Base-by-base conservation (phyloP, 1,140 invertebrate genomes). In the Zophobas morio region DNA sequence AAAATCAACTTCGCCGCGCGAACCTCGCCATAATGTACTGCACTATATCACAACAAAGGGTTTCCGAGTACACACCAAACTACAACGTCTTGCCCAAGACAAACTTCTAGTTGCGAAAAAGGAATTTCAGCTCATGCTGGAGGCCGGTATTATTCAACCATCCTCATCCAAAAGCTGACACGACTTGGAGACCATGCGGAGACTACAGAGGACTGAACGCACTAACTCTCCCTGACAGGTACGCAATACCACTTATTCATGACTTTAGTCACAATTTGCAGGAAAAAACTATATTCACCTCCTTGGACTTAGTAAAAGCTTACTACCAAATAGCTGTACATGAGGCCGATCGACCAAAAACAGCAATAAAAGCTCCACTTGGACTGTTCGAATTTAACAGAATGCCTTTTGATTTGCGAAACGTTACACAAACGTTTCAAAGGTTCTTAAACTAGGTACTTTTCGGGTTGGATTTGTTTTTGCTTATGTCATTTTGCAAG, bases 131-230 rank as follows among this genome's bases (percentile, higher is more conserved):
- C 20, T 80, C 8, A 76, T 84, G 56, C 6, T 82, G 0, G 8
- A 71, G 20, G 20, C 20, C 20, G 20, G 20, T 20, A 20, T 20
- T 20, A 20, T 20, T 20, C 20, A 20, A 20, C 20, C 20, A 20
- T 20, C 20, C 20, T 20, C 20, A 20, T 20, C 42, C 42, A 2
- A 88, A 89, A 76, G 78, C 81, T 49, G 77, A 81, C 51, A 85
- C 84, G 0, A 76, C 78, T 0, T 86, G 81, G 78, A 73, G 86
- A 35, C 80, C 82, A 0, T 85, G 83, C 74, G 84, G 86, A 0
- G 86, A 88, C 74, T 90, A 89, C 74, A 73, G 87, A 1, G 36
- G 40, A 0, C 80, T 90, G 0, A 91, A 90, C 79, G 74, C 81
- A 0, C 20, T 36, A 0, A 85, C 84, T 0, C 53, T 82, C 6